Conservation (phyloP, 2,888 invertebrate species). For the Cremastobaeus sp. region DNA sequence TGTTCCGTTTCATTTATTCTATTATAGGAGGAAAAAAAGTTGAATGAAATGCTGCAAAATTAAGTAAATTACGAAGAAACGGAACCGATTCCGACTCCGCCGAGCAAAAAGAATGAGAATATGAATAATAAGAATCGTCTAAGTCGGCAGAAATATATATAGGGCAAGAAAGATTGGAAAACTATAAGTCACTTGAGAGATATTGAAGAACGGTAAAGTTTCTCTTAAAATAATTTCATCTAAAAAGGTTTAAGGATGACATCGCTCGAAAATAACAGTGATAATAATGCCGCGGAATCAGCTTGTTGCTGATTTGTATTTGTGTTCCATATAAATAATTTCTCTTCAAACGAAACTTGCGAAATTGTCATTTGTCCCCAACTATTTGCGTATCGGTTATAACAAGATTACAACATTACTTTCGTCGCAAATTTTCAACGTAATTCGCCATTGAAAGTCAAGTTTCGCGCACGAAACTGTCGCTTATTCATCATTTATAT, state of each 20-base stretch:
- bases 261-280: too few species aligned
- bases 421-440: too few species aligned
- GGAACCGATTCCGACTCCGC: slow-evolving; percentile 33
- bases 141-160: slow-evolving; percentile 12
- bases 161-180: slow-evolving; percentile 7
- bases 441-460: too few species aligned
- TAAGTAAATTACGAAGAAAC: slow-evolving; percentile 32
- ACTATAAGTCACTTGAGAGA: slow-evolving; percentile 23
- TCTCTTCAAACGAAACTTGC: too few species aligned
- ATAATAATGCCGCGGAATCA: too few species aligned
- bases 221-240: slow-evolving; percentile 13
- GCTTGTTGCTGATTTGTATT: too few species aligned
- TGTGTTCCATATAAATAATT: too few species aligned
- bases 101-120: slow-evolving; percentile 24
- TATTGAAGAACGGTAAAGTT: slow-evolving; percentile 20
- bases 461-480: too few species aligned
- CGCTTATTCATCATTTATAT: too few species aligned
- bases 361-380: too few species aligned
- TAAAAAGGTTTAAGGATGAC: slow-evolving; percentile 16
- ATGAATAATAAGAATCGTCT: slow-evolving; percentile 40
- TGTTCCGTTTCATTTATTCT: slow-evolving; percentile 24
- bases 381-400: too few species aligned
- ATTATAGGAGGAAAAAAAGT: slow-evolving; percentile 12
- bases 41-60: slow-evolving; percentile 22
- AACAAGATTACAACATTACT: too few species aligned